phyloP scores from a whole-genome alignment of 92 coral and sea anemone genomes.

The Scolanthus callimorphus region DNA sequence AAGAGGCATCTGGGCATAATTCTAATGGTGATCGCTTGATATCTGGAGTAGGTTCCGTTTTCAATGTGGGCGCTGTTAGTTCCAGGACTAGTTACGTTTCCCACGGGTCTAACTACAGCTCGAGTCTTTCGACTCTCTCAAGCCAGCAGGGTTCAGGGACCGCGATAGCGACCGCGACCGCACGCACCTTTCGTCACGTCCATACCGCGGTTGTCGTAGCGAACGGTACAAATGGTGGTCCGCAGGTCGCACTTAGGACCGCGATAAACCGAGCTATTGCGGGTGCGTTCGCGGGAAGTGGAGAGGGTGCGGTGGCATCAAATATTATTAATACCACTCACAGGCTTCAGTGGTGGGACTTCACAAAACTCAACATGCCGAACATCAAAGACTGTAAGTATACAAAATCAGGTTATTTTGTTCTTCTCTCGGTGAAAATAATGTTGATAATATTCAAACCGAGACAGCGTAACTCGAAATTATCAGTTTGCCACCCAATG shows the following conservation, averaged over 20 bases:
- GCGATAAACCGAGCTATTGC: conserved; percentile 89
- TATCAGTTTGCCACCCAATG: too few species aligned
- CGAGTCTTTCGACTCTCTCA: conserved; percentile 53
- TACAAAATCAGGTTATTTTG: too few species aligned
- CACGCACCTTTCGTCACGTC: conserved; percentile 81
- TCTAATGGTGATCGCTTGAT: conserved; percentile 26
- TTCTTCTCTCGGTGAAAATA: too few species aligned
- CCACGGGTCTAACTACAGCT: conserved; percentile 51
- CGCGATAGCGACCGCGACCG: conserved; percentile 89
- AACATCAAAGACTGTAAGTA: conserved; percentile 68
- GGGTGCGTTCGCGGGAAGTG: conserved; percentile 89
- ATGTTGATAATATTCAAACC: too few species aligned
- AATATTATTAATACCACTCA: conserved; percentile 85
- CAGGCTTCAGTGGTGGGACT: conserved; percentile 96
- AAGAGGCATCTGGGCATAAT: conserved; percentile 1
- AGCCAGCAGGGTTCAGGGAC: conserved; percentile 67
- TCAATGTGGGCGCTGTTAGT: conserved; percentile 56
- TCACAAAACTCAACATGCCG: conserved; percentile 55
- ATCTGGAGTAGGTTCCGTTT: conserved; percentile 61
- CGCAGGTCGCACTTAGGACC: conserved; percentile 79
- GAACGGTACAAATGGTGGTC: conserved; percentile 71
- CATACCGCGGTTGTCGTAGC: conserved; percentile 82
- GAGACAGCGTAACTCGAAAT: too few species aligned
- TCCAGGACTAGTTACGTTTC: conserved; percentile 53
- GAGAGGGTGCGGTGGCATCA: conserved; percentile 88